Evolutionary conservation across 2,113 vertebrate genomes (phyloP), one percentile per base, ranked within the genome.

Genomic region (Elephas maximus): DNA sequence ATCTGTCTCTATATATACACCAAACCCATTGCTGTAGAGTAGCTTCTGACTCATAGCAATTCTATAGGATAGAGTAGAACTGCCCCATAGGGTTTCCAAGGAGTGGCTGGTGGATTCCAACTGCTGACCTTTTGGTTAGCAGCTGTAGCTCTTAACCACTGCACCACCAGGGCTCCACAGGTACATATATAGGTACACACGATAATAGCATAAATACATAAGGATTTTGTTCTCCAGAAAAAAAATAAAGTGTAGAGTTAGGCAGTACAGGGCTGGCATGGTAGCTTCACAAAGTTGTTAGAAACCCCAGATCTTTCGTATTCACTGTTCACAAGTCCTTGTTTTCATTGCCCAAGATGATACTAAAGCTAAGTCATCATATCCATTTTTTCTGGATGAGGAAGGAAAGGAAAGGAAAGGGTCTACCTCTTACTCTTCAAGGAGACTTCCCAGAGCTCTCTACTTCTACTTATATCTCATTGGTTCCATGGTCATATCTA

Each of bases 281-380:
- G 26, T 51, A 78, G 53, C 73, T 95, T 90, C 60, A 57, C 62
- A 71, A 82, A 30, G 44, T 51, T 82, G 79, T 82, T 88, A 80
- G 82, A 80, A 44, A 79, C 53, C 12, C 62, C 69, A 51, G 17
- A 3, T 83, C n/a, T 79, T 89, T 77, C 18, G 69, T 21, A 81
- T 53, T 76, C 48, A 53, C 48, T 5, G 0, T 48, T 74, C 67
- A 48, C 15, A 33, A 53, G 65, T 37, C 41, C 45, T 67, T 77
- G 44, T 93, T 12, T 88, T 78, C 1, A 20, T 26, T 51, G 41
- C 76, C 44, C 76, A 37, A 41, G 74, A 53, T 17, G 57, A 17
- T 92, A 37, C 37, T 91, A 63, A 87, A 91, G 26, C 28, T 90
- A 2, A 82, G 44, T 21, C 10, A 26, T 73, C 2, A 23, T 24